Evolutionary conservation across 2,113 vertebrate genomes (phyloP).

Genomic region (Theristicus caerulescens): DNA sequence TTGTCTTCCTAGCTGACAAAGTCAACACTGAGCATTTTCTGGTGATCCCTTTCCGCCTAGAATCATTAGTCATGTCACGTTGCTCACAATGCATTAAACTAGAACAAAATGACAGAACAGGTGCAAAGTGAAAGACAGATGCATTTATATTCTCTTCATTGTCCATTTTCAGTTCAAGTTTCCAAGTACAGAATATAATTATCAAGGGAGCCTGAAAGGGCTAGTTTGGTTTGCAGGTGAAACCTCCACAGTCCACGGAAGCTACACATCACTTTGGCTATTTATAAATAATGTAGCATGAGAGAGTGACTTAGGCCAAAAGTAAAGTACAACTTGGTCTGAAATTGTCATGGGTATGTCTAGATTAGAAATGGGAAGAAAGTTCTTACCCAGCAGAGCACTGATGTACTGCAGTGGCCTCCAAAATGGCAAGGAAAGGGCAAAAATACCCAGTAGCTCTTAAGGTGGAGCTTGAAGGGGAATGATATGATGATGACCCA

Average conservation of each 20-base stretch:
- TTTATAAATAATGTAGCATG: not conserved
- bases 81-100: constrained; percentile 14
- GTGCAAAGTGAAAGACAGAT: not conserved
- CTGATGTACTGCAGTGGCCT: not conserved
- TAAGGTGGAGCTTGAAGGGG: not conserved
- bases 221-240: not conserved
- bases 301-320: not conserved
- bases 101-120: constrained; percentile 21
- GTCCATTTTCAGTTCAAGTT: not conserved
- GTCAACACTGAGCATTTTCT: not conserved
- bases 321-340: not conserved
- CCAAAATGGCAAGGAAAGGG: not conserved
- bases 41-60: constrained; percentile 1
- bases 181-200: not conserved
- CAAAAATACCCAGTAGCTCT: not conserved
- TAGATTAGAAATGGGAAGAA: not conserved
- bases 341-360: not conserved
- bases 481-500: not conserved
- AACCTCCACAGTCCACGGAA: not conserved
- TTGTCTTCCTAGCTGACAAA: not conserved
- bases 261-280: not conserved
- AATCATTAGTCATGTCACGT: not conserved
- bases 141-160: not conserved
- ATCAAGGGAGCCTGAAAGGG: not conserved
- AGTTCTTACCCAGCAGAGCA: not conserved